These are phyloP conservation scores for Caranx ignobilis DNA, from an alignment of 2,113 vertebrate species.

Conservation along the genomic window DNA sequence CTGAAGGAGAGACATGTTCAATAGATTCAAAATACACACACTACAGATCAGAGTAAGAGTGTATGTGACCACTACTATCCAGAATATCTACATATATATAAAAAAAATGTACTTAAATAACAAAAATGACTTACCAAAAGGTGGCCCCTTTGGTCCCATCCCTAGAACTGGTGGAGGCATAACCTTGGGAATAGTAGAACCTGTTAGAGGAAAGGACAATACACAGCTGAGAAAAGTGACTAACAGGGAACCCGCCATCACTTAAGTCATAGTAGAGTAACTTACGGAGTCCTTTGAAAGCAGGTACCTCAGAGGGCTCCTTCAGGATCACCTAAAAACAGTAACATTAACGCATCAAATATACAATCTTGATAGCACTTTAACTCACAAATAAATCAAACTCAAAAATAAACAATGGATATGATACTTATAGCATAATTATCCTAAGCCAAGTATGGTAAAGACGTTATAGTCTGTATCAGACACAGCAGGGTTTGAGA, in stretches of 20 bases:
- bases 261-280: neutral
- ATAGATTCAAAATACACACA: neutral
- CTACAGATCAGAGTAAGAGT: neutral
- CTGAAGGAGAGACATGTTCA: constrained; percentile 35
- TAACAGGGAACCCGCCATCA: neutral
- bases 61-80: neutral
- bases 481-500: no score
- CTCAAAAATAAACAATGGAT: no score
- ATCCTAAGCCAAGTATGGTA: no score
- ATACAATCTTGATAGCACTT: neutral
- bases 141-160: constrained; percentile 56
- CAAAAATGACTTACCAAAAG: constrained; percentile 52
- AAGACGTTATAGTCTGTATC: neutral
- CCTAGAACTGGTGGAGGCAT: constrained; percentile 26
- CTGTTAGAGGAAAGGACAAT: constrained; percentile 32
- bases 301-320: constrained; percentile 79
- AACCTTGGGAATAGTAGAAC: constrained; percentile 66
- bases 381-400: neutral
- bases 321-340: constrained; percentile 79
- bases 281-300: constrained; percentile 81
- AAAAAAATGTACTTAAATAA: no score
- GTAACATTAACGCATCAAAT: neutral
- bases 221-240: neutral
- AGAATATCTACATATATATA: no score
- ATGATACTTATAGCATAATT: no score